phyloP scores from a whole-genome alignment of 2,797 vertebrate genomes.

The Orestias chungarensis region DNA sequence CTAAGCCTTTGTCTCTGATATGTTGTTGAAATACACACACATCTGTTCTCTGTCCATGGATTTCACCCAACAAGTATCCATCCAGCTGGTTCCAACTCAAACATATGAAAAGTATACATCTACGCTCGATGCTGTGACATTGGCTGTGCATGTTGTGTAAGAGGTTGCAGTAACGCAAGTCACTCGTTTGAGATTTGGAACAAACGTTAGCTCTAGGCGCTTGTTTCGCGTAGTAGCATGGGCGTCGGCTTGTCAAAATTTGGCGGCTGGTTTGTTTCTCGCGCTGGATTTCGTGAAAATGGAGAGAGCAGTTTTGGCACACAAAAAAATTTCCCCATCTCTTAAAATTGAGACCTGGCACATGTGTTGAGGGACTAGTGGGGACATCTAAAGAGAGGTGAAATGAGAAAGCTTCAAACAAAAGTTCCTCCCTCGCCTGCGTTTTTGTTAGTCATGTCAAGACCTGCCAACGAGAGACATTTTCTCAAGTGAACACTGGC shows the following conservation, averaged over 20 bases:
- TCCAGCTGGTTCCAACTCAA: constrained; percentile 91
- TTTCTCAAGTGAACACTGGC: constrained; percentile 99
- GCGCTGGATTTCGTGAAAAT: constrained; percentile 86
- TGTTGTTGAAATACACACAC: constrained; percentile 77
- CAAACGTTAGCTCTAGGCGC: constrained; percentile 72
- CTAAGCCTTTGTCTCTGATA: constrained; percentile 88
- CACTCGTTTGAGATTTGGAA: constrained; percentile 81
- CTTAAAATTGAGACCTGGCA: constrained; percentile 99
- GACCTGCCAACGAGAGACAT: constrained; percentile 99
- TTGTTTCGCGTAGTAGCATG: constrained; percentile 74
- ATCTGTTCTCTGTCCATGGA: constrained; percentile 92
- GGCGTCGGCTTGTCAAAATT: constrained; percentile 71
- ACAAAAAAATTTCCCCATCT: constrained; percentile 87
- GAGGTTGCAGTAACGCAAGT: constrained; percentile 86
- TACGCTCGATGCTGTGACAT: constrained; percentile 79
- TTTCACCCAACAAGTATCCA: constrained; percentile 84
- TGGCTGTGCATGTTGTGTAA: constrained; percentile 92
- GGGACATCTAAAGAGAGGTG: constrained; percentile 87
- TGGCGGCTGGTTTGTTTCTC: constrained; percentile 63
- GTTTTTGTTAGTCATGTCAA: constrained; percentile 98
- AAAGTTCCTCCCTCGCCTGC: constrained; percentile 97
- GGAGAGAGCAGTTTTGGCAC: constrained; percentile 96
- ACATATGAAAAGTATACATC: constrained; percentile 60
- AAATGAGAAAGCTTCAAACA: constrained; percentile 86
- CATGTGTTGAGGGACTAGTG: constrained; percentile 85